Base-by-base conservation (phyloP, 2,888 invertebrate species). In the Agrotis segetum region DNA sequence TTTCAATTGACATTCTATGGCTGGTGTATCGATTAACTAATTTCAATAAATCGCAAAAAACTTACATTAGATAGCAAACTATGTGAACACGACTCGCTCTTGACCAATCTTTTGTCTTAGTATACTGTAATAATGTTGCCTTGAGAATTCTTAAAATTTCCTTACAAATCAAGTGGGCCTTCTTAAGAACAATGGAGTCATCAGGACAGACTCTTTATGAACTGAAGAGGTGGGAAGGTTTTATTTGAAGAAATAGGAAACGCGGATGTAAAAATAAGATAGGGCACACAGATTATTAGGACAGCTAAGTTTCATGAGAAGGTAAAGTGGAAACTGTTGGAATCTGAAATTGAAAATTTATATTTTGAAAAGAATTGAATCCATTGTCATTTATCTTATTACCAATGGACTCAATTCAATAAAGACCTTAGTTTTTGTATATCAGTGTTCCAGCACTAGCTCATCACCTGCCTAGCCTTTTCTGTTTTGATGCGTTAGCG, bases 181-280 rank as follows among this genome's bases (percentile, higher is more conserved):
- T n/a, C 50, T 59, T 59, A 24, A 61, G n/a, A 77, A 65, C 40
- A 40, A 19, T 21, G 44, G 46, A 40, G 49, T 69, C 56, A 60
- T 63, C 58, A 50, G 24, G 13, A 24, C 34, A 53, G 3, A 40
- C 44, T 49, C 58, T 61, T 81, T 81, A 0, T 29, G 24, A 16
- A 55, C 16, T 65, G 34, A 65, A 76, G 52, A 49, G 49, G 19
- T n/a, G 3, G 49, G 34, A 52, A 46, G 21, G 40, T 46, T 40
- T 50, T 17, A 24, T 80, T 77, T 56, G 13, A 50, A 62, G 47
- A 55, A 65, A 67, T 61, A 9, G 65, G 13, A 60, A 16, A 29
- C 14, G 72, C 29, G 44, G 72, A 72, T 78, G 67, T 62, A 24
- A 68, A 59, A 67, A 63, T 62, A 53, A 66, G 78, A 82, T 78